A percentile compares a stretch with the other conserved stretches of the same genome.
These are phyloP conservation scores for Cerceris ruficornis DNA, from an alignment of 2,888 invertebrate species.

Conservation along the genomic window DNA sequence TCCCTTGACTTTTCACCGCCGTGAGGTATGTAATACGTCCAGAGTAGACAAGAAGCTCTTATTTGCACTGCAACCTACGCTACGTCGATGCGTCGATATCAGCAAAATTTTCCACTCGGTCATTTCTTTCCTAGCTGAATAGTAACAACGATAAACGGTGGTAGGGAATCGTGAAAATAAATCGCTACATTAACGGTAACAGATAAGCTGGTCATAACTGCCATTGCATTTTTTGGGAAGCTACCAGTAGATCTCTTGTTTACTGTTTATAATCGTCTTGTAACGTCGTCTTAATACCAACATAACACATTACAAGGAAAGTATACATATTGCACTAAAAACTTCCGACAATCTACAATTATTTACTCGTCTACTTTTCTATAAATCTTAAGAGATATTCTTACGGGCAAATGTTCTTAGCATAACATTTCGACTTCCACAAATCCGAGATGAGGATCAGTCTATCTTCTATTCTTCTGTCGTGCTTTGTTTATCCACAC, in stretches of 20 bases:
- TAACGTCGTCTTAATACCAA: too few relatives aligned
- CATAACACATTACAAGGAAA: too few relatives aligned
- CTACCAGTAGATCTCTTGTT: not conserved
- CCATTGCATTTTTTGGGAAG: not conserved
- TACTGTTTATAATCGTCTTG: too few relatives aligned
- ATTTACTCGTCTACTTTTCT: too few relatives aligned
- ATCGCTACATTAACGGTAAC: not conserved
- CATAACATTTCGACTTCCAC: too few relatives aligned
- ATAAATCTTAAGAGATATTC: too few relatives aligned
- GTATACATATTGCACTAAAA: too few relatives aligned
- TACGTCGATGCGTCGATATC: slow-evolving; percentile 24
- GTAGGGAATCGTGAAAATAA: slow-evolving; percentile 8
- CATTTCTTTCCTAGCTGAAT: slow-evolving; percentile 7
- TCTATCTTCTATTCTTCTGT: not conserved
- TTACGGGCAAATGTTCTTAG: too few relatives aligned
- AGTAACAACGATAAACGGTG: slow-evolving; percentile 13
- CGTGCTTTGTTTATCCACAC: not conserved
- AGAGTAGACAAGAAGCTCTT: slow-evolving; percentile 36
- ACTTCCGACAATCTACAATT: too few relatives aligned
- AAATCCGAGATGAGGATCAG: not conserved
- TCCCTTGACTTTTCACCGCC: slow-evolving; percentile 62
- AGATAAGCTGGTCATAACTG: not conserved
- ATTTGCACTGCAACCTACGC: slow-evolving; percentile 33
- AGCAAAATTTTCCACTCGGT: slow-evolving; percentile 39
- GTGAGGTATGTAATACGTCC: slow-evolving; percentile 42